Evolutionary conservation across 2,888 invertebrate species (phyloP).

Genomic region (Maniola hyperantus): DNA sequence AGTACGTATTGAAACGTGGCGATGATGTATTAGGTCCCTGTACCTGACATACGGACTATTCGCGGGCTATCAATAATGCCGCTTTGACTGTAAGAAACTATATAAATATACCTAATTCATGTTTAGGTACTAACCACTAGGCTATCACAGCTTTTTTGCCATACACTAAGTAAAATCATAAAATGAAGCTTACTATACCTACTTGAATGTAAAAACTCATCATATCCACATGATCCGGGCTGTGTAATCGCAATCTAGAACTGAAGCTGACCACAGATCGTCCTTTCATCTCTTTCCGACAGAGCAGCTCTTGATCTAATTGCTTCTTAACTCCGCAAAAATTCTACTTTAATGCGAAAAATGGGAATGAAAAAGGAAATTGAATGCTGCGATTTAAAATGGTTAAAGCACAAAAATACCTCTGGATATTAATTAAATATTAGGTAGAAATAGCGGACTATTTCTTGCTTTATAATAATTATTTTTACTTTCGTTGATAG

Average conservation of each 20-base stretch:
- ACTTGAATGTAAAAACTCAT: neutral
- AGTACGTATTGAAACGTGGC: conserved; percentile 17
- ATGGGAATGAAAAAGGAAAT: neutral
- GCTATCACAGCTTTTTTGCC: too few species aligned
- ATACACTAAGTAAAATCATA: neutral
- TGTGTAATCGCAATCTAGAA: conserved; percentile 9
- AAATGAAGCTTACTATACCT: neutral
- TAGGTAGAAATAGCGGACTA: too few species aligned
- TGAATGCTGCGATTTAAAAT: neutral
- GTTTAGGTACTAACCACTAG: neutral
- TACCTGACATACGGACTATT: conserved; percentile 24
- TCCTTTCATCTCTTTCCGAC: conserved; percentile 6
- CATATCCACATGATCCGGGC: neutral
- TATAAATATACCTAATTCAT: conserved; percentile 15
- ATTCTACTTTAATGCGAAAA: conserved; percentile 8
- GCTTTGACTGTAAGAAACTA: conserved; percentile 21
- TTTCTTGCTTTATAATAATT: too few species aligned
- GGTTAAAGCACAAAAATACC: too few species aligned
- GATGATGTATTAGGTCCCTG: conserved; percentile 11
- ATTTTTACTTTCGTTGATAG: too few species aligned
- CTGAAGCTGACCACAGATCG: conserved; percentile 4
- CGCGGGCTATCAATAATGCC: conserved; percentile 30
- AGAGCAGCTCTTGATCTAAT: neutral
- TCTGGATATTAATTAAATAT: too few species aligned
- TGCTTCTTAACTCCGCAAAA: conserved; percentile 7